phyloP scores from a whole-genome alignment of 2,888 invertebrate genomes.

The Eutolmus rufibarbis region DNA sequence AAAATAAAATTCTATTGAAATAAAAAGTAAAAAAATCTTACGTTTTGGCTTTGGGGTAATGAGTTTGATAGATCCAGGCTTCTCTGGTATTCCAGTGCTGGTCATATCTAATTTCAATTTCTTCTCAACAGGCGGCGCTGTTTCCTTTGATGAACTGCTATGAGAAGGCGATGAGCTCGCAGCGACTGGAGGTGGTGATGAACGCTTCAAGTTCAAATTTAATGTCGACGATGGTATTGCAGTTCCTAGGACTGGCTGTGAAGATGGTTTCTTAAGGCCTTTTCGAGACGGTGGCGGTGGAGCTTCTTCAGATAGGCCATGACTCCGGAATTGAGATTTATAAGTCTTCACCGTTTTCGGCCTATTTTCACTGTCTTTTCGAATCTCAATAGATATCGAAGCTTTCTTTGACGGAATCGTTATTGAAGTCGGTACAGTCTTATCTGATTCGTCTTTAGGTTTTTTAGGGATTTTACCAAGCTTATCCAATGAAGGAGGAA shows the following conservation, averaged over 20 bases:
- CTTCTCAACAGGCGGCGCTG: slow-evolving; percentile 74
- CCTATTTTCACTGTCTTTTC: slow-evolving; percentile 72
- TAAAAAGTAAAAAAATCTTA: slow-evolving; percentile 70
- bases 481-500: slow-evolving; percentile 74
- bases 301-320: slow-evolving; percentile 86
- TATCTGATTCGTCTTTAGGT: slow-evolving; percentile 62
- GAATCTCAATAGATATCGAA: slow-evolving; percentile 82
- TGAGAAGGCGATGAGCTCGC: neutral
- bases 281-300: slow-evolving; percentile 84
- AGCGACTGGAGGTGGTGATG: slow-evolving; percentile 56
- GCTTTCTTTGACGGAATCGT: slow-evolving; percentile 67
- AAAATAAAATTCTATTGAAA: slow-evolving; percentile 2
- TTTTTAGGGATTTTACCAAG: slow-evolving; percentile 82
- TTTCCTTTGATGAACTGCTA: slow-evolving; percentile 40
- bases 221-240: slow-evolving; percentile 49
- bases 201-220: slow-evolving; percentile 50
- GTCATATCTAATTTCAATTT: slow-evolving; percentile 70
- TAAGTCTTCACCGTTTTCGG: slow-evolving; percentile 92
- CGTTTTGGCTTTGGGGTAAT: slow-evolving; percentile 90
- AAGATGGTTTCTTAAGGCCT: slow-evolving; percentile 68
- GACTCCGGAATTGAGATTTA: slow-evolving; percentile 89
- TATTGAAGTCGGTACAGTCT: slow-evolving; percentile 55
- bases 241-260: slow-evolving; percentile 59
- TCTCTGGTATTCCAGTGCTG: slow-evolving; percentile 63
- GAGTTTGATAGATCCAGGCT: slow-evolving; percentile 83